Conservation (phyloP, 2,797 vertebrate species). For the Phyllotis vaccarum region DNA sequence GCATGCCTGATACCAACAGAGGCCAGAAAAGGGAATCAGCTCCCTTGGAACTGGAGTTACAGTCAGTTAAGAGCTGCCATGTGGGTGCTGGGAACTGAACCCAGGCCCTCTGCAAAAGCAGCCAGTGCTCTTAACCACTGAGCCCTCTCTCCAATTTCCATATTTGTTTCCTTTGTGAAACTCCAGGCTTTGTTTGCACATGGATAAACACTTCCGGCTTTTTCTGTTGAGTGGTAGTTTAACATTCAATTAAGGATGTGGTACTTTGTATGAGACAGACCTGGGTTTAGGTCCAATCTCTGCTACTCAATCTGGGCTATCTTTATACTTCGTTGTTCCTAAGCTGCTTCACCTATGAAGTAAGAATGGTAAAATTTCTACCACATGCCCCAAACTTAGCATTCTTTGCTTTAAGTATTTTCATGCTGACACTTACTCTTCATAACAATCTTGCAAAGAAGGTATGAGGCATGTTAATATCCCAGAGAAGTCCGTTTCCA, state of each 20-base stretch:
- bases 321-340: neutral
- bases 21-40: too few relatives aligned
- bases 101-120: neutral
- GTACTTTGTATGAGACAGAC: neutral
- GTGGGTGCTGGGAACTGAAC: neutral
- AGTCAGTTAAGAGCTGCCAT: neutral
- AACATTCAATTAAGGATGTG: neutral
- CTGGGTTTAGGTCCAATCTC: neutral
- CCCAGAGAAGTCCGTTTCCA: neutral
- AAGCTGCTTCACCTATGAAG: neutral
- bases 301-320: neutral
- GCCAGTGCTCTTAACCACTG: neutral
- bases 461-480: neutral
- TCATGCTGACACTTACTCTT: neutral
- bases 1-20: neutral
- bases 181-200: neutral
- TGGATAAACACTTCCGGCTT: neutral
- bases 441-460: neutral
- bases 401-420: neutral
- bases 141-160: neutral
- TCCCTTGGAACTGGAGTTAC: neutral
- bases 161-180: conserved; percentile 16
- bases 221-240: neutral
- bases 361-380: neutral
- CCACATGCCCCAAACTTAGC: neutral